These are phyloP conservation scores for Cetoscarus ocellatus DNA, from an alignment of 2,797 vertebrate species.

Conservation along the genomic window DNA sequence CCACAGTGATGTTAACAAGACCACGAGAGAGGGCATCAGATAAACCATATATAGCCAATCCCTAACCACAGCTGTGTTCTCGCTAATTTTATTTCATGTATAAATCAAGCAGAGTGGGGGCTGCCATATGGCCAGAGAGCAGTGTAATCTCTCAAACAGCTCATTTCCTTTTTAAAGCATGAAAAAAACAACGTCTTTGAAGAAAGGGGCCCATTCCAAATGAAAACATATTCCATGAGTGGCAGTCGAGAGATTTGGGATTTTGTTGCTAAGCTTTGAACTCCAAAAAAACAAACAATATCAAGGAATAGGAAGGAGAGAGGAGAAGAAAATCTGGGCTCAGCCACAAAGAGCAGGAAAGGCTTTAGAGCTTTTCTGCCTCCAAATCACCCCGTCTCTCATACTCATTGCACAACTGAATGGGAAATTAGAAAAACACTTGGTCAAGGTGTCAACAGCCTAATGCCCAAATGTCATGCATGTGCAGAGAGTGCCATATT, in stretches of 20 bases:
- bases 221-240: slow-evolving; percentile 83
- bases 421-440: slow-evolving; percentile 77
- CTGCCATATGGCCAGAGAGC: slow-evolving; percentile 68
- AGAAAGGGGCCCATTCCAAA: slow-evolving; percentile 75
- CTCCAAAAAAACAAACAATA: slow-evolving; percentile 84
- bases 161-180: slow-evolving; percentile 81
- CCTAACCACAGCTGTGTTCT: slow-evolving; percentile 42
- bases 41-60: slow-evolving; percentile 32
- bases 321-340: slow-evolving; percentile 63
- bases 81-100: slow-evolving; percentile 66
- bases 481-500: slow-evolving; percentile 44
- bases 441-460: slow-evolving; percentile 67
- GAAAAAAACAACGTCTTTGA: slow-evolving; percentile 78
- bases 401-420: slow-evolving; percentile 55
- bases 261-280: slow-evolving; percentile 87
- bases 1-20: slow-evolving; percentile 49
- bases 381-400: slow-evolving; percentile 62
- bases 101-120: slow-evolving; percentile 42
- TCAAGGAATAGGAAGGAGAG: slow-evolving; percentile 72
- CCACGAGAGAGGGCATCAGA: slow-evolving; percentile 42
- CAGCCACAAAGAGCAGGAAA: slow-evolving; percentile 80
- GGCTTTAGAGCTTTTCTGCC: slow-evolving; percentile 68
- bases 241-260: slow-evolving; percentile 77
- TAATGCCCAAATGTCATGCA: slow-evolving; percentile 52
- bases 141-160: slow-evolving; percentile 75